phyloP scores from a whole-genome alignment of 2,888 invertebrate species.

The Norana najaformis region DNA sequence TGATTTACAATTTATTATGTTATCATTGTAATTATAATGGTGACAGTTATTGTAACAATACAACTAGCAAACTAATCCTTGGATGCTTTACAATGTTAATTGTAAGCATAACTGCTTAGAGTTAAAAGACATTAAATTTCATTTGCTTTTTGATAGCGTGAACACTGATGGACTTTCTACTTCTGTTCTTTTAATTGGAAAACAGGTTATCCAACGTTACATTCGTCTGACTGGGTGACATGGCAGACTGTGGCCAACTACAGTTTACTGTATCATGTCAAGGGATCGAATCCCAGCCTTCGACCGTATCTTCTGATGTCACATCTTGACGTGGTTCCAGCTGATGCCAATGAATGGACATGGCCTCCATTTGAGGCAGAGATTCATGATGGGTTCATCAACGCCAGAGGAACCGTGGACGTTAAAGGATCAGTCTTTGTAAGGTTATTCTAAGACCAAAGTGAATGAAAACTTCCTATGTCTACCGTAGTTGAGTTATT shows the following conservation, averaged over 20 bases:
- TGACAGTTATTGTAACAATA: too few relatives aligned
- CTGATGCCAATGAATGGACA: slow-evolving; percentile 49
- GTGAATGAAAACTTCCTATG: not conserved
- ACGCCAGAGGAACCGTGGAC: slow-evolving; percentile 66
- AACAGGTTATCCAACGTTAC: slow-evolving; percentile 52
- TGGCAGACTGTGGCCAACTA: slow-evolving; percentile 57
- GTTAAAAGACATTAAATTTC: too few relatives aligned
- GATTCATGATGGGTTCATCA: slow-evolving; percentile 64
- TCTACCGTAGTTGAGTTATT: not conserved
- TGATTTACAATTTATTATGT: too few relatives aligned
- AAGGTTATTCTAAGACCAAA: not conserved
- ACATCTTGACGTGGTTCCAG: slow-evolving; percentile 67
- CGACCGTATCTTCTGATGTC: slow-evolving; percentile 64
- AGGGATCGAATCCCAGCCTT: slow-evolving; percentile 57
- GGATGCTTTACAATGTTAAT: too few relatives aligned
- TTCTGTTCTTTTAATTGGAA: slow-evolving; percentile 29
- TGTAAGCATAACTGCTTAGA: too few relatives aligned
- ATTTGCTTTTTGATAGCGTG: too few relatives aligned
- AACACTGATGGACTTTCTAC: too few relatives aligned
- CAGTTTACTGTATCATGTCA: slow-evolving; percentile 63
- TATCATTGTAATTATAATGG: too few relatives aligned
- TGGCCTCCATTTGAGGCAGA: slow-evolving; percentile 64
- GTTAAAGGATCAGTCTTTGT: slow-evolving; percentile 65
- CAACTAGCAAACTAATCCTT: too few relatives aligned
- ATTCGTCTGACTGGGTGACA: slow-evolving; percentile 51